Conservation (phyloP, 2,888 invertebrate species). For the Phanerotoma sp. region DNA sequence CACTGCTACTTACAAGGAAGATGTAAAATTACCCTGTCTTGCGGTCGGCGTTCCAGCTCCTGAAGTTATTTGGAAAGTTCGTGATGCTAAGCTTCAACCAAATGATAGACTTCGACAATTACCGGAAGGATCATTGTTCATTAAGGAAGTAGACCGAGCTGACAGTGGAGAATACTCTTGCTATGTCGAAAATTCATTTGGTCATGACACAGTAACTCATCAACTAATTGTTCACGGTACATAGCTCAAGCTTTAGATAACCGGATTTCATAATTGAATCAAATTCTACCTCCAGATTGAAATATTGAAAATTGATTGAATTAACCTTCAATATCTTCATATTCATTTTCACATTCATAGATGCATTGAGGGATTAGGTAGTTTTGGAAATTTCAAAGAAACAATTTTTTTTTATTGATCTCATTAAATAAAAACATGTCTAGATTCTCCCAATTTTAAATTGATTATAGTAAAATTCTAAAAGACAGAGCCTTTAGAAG, state of each 20-base stretch:
- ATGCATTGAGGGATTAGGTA: no score
- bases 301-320: no score
- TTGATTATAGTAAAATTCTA: no score
- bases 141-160: slow-evolving; percentile 82
- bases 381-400: no score
- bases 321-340: no score
- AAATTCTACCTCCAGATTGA: no score
- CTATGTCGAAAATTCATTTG: slow-evolving; percentile 88
- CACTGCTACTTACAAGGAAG: slow-evolving; percentile 88
- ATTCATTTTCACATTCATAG: no score
- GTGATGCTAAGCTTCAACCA: slow-evolving; percentile 72
- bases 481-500: no score
- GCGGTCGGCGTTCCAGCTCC: slow-evolving; percentile 92
- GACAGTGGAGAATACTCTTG: slow-evolving; percentile 96
- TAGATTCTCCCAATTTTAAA: no score
- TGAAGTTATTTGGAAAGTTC: slow-evolving; percentile 82
- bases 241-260: slow-evolving; percentile 25
- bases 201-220: slow-evolving; percentile 89
- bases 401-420: no score
- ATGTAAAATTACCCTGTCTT: slow-evolving; percentile 86
- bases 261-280: no score
- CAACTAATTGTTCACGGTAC: slow-evolving; percentile 82
- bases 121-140: slow-evolving; percentile 88
- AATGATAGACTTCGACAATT: slow-evolving; percentile 82
- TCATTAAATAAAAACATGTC: no score